Evolutionary conservation across 1,140 invertebrate species (phyloP).

Genomic region (Amyelois transitella): DNA sequence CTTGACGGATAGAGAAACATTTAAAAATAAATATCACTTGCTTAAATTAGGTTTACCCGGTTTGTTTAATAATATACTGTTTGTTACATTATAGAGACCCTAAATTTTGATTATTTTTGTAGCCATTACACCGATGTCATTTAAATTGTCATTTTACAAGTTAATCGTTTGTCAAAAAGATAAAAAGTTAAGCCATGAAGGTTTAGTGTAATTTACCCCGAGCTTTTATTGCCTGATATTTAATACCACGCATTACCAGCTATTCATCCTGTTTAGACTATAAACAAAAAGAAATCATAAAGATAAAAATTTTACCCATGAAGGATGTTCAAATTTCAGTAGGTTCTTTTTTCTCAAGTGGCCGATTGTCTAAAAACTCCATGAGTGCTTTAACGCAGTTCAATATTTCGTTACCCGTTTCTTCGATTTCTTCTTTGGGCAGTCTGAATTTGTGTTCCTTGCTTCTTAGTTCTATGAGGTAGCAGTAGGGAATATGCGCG

Average conservation of each 20-base stretch:
- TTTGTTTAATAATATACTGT: background rate
- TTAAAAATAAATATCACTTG: background rate
- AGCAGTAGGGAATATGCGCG: constrained; percentile 78
- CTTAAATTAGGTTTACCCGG: background rate
- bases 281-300: too few relatives aligned
- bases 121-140: background rate
- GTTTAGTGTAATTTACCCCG: too few relatives aligned
- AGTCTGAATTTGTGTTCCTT: constrained; percentile 79
- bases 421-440: constrained; percentile 80
- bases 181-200: background rate
- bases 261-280: too few relatives aligned
- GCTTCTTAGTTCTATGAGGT: constrained; percentile 82
- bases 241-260: too few relatives aligned
- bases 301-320: background rate
- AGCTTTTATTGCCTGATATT: too few relatives aligned
- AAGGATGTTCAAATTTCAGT: background rate
- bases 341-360: background rate
- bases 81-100: background rate
- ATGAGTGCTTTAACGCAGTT: constrained; percentile 78
- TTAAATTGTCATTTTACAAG: background rate
- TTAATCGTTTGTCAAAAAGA: constrained; percentile 6
- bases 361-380: constrained; percentile 48
- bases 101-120: background rate
- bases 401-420: constrained; percentile 79
- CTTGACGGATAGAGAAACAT: constrained; percentile 25